phyloP scores from a whole-genome alignment of 2,888 invertebrate species.

The Heliconius hortense region DNA sequence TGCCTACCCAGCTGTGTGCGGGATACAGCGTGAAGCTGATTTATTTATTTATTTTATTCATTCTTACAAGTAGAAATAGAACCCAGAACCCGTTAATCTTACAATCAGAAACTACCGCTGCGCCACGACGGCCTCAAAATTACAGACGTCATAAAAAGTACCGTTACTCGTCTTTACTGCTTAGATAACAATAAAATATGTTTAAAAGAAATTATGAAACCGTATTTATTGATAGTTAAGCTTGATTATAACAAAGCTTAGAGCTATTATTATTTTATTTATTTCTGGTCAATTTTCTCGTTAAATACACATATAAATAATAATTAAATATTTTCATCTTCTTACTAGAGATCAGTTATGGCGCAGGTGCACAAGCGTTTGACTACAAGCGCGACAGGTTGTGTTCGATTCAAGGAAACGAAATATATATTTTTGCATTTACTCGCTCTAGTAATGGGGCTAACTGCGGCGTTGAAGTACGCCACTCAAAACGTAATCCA shows the following conservation, averaged over 20 bases:
- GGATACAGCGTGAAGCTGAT: too few species aligned
- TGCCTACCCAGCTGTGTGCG: too few species aligned
- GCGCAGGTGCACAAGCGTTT: too few species aligned
- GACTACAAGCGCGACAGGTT: too few species aligned
- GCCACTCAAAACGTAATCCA: too few species aligned
- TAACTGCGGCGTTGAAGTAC: too few species aligned
- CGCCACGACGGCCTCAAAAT: not conserved
- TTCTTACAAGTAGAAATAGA: not conserved
- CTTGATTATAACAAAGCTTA: slow-evolving; percentile 12
- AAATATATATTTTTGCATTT: too few species aligned
- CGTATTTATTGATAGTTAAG: slow-evolving; percentile 17
- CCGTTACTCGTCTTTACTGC: not conserved
- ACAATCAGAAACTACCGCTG: not conserved
- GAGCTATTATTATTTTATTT: slow-evolving; percentile 7
- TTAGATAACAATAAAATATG: slow-evolving; percentile 6
- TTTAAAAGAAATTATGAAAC: slow-evolving; percentile 10
- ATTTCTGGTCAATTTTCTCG: not conserved
- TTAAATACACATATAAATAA: not conserved
- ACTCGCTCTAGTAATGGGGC: too few species aligned
- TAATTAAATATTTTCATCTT: not conserved
- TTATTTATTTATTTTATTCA: not conserved
- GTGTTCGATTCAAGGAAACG: too few species aligned
- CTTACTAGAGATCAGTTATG: too few species aligned
- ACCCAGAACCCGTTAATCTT: not conserved
- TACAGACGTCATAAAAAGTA: not conserved